Percentiles rank a stretch among this genome's conserved stretches.
Evolutionary conservation across 2,797 vertebrate genomes (phyloP).

Genomic region (Clarias platycephalus): DNA sequence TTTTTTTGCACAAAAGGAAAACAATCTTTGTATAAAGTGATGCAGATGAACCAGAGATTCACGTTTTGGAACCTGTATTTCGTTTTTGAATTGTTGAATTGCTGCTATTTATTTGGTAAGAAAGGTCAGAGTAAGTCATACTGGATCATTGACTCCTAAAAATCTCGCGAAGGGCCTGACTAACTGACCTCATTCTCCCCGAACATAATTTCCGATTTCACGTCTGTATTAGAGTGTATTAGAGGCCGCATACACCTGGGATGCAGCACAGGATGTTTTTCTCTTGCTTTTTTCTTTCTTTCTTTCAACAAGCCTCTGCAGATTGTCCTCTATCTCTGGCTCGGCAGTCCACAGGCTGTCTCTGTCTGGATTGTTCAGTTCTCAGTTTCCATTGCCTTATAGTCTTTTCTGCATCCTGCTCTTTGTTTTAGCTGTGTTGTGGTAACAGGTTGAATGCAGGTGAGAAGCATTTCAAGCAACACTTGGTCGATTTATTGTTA

Average conservation of each 20-base stretch:
- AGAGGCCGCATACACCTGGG: constrained; percentile 48
- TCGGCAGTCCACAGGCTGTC: constrained; percentile 20
- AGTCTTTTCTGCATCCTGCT: constrained; percentile 23
- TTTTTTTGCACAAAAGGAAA: constrained; percentile 40
- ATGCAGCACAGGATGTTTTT: constrained; percentile 58
- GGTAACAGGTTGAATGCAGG: not conserved
- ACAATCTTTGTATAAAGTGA: constrained; percentile 41
- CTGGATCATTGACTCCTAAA: constrained; percentile 19
- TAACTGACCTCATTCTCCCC: constrained; percentile 6
- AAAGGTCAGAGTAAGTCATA: not conserved
- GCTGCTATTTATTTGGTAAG: constrained; percentile 13
- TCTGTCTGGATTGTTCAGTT: constrained; percentile 12
- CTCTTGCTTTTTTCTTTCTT: not conserved
- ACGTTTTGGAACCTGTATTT: constrained; percentile 44
- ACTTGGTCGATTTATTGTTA: not conserved
- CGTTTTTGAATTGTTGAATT: constrained; percentile 37
- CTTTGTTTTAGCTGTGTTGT: not conserved
- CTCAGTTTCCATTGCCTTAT: constrained; percentile 7
- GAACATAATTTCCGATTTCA: constrained; percentile 44
- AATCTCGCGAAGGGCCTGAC: not conserved
- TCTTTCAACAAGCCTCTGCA: constrained; percentile 46
- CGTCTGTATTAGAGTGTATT: constrained; percentile 30
- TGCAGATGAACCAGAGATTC: constrained; percentile 26
- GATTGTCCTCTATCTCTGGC: constrained; percentile 34
- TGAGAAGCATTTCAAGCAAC: not conserved